Conservation (phyloP, 2,888 invertebrate genomes). For the Drosophila pseudotakahashii region DNA sequence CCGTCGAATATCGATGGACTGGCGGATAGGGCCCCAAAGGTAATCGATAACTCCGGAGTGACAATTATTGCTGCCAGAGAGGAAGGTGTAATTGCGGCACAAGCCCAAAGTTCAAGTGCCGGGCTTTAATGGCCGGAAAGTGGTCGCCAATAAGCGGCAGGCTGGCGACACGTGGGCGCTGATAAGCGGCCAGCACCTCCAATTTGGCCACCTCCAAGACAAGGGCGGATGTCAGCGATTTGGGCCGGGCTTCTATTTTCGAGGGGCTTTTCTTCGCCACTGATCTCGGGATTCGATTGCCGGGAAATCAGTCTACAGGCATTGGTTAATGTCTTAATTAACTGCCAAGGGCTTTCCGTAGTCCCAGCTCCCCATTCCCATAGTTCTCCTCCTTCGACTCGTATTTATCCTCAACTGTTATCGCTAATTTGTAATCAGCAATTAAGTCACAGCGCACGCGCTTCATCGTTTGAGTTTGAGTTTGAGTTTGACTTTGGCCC, state of each 20-base stretch:
- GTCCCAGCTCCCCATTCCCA: neutral
- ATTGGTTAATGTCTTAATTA: constrained; percentile 77
- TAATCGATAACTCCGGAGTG: constrained; percentile 43
- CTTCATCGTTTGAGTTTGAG: constrained; percentile 25
- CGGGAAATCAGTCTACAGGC: constrained; percentile 45
- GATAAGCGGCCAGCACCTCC: constrained; percentile 56
- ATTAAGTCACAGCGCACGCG: constrained; percentile 77
- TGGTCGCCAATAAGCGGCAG: constrained; percentile 58
- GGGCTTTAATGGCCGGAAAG: constrained; percentile 71
- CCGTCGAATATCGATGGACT: constrained; percentile 38
- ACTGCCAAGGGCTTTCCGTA: constrained; percentile 52
- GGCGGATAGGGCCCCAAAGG: constrained; percentile 24
- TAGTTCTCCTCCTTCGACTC: constrained; percentile 6
- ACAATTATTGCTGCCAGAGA: constrained; percentile 54
- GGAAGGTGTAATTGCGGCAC: constrained; percentile 70
- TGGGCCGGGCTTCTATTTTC: constrained; percentile 51
- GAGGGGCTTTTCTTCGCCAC: constrained; percentile 26
- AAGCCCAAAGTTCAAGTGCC: constrained; percentile 47
- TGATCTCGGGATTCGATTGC: constrained; percentile 45
- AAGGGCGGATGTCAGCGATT: constrained; percentile 80
- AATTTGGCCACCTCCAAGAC: too few species aligned
- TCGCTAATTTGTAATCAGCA: constrained; percentile 82
- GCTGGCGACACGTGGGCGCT: constrained; percentile 74
- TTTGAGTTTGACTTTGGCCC: constrained; percentile 29
- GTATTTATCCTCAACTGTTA: constrained; percentile 55